Percentiles rank a stretch among this genome's conserved stretches.
phyloP scores from a whole-genome alignment of 2,888 invertebrate genomes.

The Schizaphis graminum region DNA sequence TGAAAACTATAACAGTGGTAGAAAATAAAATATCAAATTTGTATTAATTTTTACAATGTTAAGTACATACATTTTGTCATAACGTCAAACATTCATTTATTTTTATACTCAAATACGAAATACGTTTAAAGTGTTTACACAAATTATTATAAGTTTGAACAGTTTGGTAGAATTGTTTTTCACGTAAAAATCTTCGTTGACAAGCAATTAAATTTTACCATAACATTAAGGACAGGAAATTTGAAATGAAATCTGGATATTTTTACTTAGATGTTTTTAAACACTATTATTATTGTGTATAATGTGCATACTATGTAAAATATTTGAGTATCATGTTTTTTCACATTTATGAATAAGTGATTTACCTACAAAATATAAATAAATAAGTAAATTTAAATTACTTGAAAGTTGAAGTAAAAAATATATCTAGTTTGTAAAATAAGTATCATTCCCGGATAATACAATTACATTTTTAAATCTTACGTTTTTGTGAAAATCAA shows the following conservation, averaged over 20 bases:
- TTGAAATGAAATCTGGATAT: slow-evolving; percentile 19
- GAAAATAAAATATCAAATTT: not conserved
- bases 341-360: not conserved
- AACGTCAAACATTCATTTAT: not conserved
- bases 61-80: not conserved
- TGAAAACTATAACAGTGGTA: not conserved
- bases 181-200: not conserved
- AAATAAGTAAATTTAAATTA: slow-evolving; percentile 8
- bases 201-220: not conserved
- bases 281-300: not conserved
- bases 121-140: not conserved
- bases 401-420: slow-evolving; percentile 25
- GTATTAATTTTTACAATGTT: not conserved
- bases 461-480: slow-evolving; percentile 6
- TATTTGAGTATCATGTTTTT: not conserved
- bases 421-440: slow-evolving; percentile 23
- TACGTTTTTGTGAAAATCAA: slow-evolving; percentile 32
- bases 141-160: not conserved
- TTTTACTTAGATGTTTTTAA: slow-evolving; percentile 22
- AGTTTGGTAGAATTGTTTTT: not conserved
- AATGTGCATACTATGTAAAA: not conserved
- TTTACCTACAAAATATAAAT: not conserved
- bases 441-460: slow-evolving; percentile 1
- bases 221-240: not conserved
- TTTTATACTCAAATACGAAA: not conserved